phyloP scores from a whole-genome alignment of 2,113 vertebrate genomes.

The Phoxinus phoxinus region DNA sequence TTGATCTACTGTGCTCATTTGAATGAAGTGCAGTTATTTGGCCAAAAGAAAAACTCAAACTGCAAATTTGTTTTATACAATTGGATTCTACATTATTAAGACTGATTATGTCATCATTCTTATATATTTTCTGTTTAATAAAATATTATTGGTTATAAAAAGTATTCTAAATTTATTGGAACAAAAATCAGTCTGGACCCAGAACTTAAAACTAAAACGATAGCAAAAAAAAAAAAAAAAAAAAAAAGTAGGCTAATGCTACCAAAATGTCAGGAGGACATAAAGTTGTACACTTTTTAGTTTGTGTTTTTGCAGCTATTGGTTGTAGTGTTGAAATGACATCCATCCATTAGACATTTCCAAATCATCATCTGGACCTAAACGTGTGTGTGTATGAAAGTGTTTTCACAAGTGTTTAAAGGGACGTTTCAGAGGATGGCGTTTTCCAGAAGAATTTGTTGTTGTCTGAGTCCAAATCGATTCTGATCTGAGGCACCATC shows the following conservation, averaged over 20 bases:
- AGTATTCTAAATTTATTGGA: not conserved
- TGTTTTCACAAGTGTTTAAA: slow-evolving; percentile 72
- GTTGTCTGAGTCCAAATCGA: slow-evolving; percentile 81
- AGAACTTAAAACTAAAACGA: slow-evolving; percentile 7
- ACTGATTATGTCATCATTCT: not conserved
- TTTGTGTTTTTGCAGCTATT: slow-evolving; percentile 1
- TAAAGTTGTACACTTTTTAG: slow-evolving; percentile 43
- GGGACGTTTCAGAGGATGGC: slow-evolving; percentile 84
- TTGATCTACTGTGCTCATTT: slow-evolving; percentile 16
- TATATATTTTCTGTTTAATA: not conserved
- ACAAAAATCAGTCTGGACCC: slow-evolving; percentile 18
- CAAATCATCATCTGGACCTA: not conserved
- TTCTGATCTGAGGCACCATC: slow-evolving; percentile 86
- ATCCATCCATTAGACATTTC: not conserved
- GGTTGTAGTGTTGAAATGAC: slow-evolving; percentile 25
- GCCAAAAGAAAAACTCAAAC: slow-evolving; percentile 10
- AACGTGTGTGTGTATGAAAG: slow-evolving; percentile 35
- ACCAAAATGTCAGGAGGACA: slow-evolving; percentile 9
- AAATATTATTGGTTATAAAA: slow-evolving; percentile 13
- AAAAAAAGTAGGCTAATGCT: not conserved
- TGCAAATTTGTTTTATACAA: not conserved
- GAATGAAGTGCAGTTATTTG: slow-evolving; percentile 12
- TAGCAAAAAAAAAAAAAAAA: not conserved
- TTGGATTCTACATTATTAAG: not conserved
- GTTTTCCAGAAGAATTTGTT: slow-evolving; percentile 80